Evolutionary conservation across 2,888 invertebrate species (phyloP).

Genomic region (Piscicola geometra): DNA sequence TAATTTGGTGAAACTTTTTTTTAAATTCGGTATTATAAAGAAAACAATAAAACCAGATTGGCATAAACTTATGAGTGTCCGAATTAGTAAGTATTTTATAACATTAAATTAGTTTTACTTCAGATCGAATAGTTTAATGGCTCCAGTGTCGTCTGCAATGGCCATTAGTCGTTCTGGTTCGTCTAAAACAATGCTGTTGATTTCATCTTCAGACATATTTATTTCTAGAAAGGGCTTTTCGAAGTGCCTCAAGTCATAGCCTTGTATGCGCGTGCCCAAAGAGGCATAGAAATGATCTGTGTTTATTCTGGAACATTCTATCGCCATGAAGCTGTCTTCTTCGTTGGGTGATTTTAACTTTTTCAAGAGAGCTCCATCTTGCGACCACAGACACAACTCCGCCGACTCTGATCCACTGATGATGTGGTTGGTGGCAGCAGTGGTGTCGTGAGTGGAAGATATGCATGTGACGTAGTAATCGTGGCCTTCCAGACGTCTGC

Average conservation of each 20-base stretch:
- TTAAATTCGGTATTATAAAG: background rate
- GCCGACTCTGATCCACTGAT: constrained; percentile 22
- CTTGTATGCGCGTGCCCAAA: constrained; percentile 46
- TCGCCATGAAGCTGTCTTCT: constrained; percentile 46
- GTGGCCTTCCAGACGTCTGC: constrained; percentile 17
- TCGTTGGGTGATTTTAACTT: constrained; percentile 5
- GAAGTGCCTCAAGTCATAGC: constrained; percentile 47
- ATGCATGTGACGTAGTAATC: constrained; percentile 1
- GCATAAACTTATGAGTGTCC: background rate
- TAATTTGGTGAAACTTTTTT: background rate
- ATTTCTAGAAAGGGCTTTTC: constrained; percentile 45
- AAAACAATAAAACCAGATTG: background rate
- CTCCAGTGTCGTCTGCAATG: constrained; percentile 53
- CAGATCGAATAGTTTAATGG: constrained; percentile 51
- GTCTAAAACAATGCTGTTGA: constrained; percentile 51
- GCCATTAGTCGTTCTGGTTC: constrained; percentile 50
- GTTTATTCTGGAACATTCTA: constrained; percentile 47
- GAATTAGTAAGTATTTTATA: background rate
- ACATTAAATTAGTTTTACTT: background rate
- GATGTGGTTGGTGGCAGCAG: background rate
- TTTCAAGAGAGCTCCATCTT: constrained; percentile 24
- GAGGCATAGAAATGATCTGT: constrained; percentile 49
- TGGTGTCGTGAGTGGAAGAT: background rate
- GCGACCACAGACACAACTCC: constrained; percentile 31
- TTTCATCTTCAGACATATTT: constrained; percentile 50